These are phyloP conservation scores for Nothobranchius furzeri DNA, from an alignment of 2,113 vertebrate species.

Conservation along the genomic window DNA sequence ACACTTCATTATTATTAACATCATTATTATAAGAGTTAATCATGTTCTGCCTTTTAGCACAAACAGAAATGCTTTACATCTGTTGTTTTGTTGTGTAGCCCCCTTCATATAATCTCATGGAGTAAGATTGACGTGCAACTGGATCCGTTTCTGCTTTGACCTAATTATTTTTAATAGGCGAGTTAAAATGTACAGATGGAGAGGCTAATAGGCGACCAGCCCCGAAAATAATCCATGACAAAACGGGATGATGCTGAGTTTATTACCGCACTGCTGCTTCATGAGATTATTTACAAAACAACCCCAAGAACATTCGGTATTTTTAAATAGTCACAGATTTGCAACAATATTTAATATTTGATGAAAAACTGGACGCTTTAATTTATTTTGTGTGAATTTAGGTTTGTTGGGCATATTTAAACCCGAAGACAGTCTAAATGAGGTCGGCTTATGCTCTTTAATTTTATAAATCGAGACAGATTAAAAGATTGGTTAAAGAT, in stretches of 20 bases:
- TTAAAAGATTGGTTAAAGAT: constrained; percentile 77
- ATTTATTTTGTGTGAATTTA: too few species aligned
- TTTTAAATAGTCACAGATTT: neutral
- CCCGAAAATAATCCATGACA: constrained; percentile 16
- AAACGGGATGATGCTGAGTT: constrained; percentile 7
- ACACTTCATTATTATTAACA: too few species aligned
- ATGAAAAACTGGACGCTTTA: too few species aligned
- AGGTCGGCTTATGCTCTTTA: constrained; percentile 60
- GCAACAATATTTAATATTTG: too few species aligned
- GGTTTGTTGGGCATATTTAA: too few species aligned
- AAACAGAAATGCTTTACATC: constrained; percentile 52
- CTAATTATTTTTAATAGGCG: constrained; percentile 61
- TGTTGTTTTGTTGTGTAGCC: constrained; percentile 49
- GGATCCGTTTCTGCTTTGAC: constrained; percentile 62
- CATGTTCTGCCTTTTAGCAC: too few species aligned
- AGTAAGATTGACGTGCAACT: constrained; percentile 45
- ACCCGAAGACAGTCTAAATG: constrained; percentile 10
- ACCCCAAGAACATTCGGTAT: neutral
- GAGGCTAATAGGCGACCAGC: constrained; percentile 4
- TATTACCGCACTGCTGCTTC: constrained; percentile 1
- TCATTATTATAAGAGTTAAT: too few species aligned
- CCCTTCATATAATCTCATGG: constrained; percentile 65
- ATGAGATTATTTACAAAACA: neutral
- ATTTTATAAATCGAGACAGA: constrained; percentile 72
- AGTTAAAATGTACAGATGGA: constrained; percentile 44